Evolutionary conservation across 2,113 vertebrate genomes (phyloP).

Genomic region (Trichechus manatus): DNA sequence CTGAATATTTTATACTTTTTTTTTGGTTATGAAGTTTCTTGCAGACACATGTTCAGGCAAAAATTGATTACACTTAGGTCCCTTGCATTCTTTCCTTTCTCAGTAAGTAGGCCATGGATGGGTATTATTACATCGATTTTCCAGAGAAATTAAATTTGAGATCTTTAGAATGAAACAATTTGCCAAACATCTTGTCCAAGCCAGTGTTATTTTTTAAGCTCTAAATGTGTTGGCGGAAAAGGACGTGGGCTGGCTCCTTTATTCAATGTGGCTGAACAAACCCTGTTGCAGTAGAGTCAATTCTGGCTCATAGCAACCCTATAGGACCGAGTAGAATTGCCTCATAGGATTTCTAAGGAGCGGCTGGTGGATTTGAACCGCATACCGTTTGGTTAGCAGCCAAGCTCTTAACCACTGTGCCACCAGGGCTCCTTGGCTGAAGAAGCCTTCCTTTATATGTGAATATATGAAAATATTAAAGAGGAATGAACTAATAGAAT

Average conservation of each 20-base stretch:
- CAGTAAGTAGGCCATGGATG: background rate
- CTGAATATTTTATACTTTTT: background rate
- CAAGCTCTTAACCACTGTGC: too few relatives aligned
- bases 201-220: slow-evolving; percentile 9
- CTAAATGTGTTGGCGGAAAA: background rate
- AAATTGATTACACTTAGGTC: background rate
- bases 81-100: background rate
- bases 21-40: background rate
- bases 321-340: too few relatives aligned
- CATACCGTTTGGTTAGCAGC: too few relatives aligned
- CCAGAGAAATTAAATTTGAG: background rate
- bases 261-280: background rate
- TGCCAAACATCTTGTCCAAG: background rate
- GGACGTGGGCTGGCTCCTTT: background rate
- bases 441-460: background rate
- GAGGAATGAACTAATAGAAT: background rate
- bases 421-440: too few relatives aligned
- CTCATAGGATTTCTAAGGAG: too few relatives aligned
- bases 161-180: background rate
- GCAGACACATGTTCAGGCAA: background rate
- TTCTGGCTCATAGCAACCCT: too few relatives aligned
- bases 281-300: too few relatives aligned
- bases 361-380: too few relatives aligned
- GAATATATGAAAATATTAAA: background rate
- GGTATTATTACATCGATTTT: background rate